Percentiles rank a stretch among this genome's conserved stretches.
phyloP scores from a whole-genome alignment of 2,888 invertebrate species.

The Adelognathus sp. region DNA sequence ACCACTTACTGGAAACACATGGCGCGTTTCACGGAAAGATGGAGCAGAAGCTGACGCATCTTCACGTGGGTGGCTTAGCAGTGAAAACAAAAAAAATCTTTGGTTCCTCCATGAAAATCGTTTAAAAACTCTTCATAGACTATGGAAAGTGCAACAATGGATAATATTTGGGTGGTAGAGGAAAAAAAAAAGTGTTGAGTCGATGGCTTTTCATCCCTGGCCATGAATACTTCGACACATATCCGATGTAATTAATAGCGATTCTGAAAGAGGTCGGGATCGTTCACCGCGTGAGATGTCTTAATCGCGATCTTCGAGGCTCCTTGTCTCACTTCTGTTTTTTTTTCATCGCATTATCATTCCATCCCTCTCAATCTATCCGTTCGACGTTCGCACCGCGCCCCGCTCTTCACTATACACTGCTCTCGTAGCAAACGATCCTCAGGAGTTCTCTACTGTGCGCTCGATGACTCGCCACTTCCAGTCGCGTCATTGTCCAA shows the following conservation, averaged over 20 bases:
- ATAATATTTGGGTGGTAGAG: constrained; percentile 3
- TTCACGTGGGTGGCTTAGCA: constrained; percentile 27
- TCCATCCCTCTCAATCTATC: constrained; percentile 7
- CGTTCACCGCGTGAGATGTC: constrained; percentile 21
- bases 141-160: constrained; percentile 11
- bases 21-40: not conserved
- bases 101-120: constrained; percentile 26
- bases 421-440: constrained; percentile 14
- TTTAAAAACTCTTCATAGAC: constrained; percentile 21
- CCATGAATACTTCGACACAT: constrained; percentile 18
- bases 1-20: not conserved
- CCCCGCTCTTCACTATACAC: not conserved
- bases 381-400: not conserved
- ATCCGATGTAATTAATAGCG: constrained; percentile 35
- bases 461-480: constrained; percentile 28
- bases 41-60: constrained; percentile 28
- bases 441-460: not conserved
- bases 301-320: not conserved
- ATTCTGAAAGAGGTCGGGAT: not conserved
- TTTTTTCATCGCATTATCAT: not conserved
- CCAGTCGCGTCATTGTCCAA: constrained; percentile 19
- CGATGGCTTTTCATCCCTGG: not conserved
- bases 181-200: not conserved
- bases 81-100: constrained; percentile 4
- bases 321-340: constrained; percentile 1